These are phyloP conservation scores for Sminthopsis crassicaudata DNA, from an alignment of 2,113 vertebrate species.

Conservation along the genomic window DNA sequence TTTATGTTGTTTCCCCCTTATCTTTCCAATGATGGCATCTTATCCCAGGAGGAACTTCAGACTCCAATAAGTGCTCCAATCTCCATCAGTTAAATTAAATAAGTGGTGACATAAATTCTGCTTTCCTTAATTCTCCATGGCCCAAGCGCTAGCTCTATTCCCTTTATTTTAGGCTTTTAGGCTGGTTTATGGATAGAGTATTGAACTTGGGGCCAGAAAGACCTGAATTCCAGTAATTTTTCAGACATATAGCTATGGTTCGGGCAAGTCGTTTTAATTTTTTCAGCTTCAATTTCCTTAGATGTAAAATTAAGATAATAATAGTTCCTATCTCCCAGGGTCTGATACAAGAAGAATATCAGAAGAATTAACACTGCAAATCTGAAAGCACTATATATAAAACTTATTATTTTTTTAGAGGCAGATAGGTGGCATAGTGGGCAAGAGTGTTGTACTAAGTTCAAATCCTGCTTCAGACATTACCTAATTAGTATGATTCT, in stretches of 20 bases:
- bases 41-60: slow-evolving; percentile 18
- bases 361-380: not conserved
- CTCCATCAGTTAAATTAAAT: not conserved
- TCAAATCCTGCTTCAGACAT: not conserved
- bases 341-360: not conserved
- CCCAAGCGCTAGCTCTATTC: not conserved
- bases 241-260: not conserved
- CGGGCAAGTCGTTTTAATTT: not conserved
- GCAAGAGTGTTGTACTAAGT: not conserved
- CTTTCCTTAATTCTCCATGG: not conserved
- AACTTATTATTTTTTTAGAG: not conserved
- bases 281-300: not conserved
- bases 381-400: not conserved
- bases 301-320: not conserved
- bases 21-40: slow-evolving; percentile 10
- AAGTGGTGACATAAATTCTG: not conserved
- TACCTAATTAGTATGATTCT: not conserved
- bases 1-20: slow-evolving; percentile 48
- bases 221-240: not conserved
- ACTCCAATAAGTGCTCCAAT: slow-evolving; percentile 31
- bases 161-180: not conserved
- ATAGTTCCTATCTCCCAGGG: not conserved
- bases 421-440: not conserved
- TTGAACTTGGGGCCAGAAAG: not conserved
- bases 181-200: not conserved